Base-by-base conservation (phyloP, 1,140 invertebrate species). In the Lordiphosa stackelbergi region DNA sequence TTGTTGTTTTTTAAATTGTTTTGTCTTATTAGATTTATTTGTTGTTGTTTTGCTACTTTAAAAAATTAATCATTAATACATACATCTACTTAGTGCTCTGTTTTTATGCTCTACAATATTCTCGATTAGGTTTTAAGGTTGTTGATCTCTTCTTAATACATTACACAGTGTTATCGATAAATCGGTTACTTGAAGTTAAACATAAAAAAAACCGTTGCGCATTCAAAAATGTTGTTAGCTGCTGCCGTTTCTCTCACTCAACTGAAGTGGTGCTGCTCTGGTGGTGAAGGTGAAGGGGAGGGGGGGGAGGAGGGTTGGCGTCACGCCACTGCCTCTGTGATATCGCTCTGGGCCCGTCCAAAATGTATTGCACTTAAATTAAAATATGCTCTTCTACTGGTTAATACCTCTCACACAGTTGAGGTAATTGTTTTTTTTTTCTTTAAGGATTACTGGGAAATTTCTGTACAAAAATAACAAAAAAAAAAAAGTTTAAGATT, bases 11-110 rank as follows among this genome's bases (percentile, higher is more conserved):
- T 45, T 10, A 8, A 8, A n/a, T 42, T 42, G 51, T 46, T 31
- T 48, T 69, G 28, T 31, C 65, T 69, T 61, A 69, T 69, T 55
- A 55, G 45, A 69, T 69, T 69, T 69, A 69, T 83, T 79, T 75
- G 75, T 81, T 63, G 69, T 53, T 62, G 40, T 68, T 57, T 61
- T 56, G 68, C 77, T 70, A 77, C 64, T 65, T 81, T 83, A 75
- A 69, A 69, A 71, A 77, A 78, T 84, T 79, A 73, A 59, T 79
- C 59, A 58, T 69, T 77, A 68, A 68, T 68, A 59, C 64, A 68
- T 68, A 69, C 35, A 77, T 65, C 69, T 83, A 74, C 79, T 83
- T 83, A 81, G 75, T 81, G 75, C 77, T 81, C 75, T 56, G 53
- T 73, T 73, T 73, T 73, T 75, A 83, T 56, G 59, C 54, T 59